phyloP scores from a whole-genome alignment of 2,888 invertebrate species.

The Ennomos quercinarius region DNA sequence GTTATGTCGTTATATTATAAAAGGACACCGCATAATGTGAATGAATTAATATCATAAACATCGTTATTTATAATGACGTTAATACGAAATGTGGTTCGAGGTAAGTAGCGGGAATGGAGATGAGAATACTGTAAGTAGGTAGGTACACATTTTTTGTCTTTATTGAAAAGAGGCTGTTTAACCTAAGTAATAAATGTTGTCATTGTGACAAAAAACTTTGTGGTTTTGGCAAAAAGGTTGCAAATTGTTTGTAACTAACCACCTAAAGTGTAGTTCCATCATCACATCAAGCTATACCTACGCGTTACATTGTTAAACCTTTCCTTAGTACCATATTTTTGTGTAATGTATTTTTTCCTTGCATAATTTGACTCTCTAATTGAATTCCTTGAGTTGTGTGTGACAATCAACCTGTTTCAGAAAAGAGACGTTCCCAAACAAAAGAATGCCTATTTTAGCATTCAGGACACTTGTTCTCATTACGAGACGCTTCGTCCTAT shows the following conservation, averaged over 20 bases:
- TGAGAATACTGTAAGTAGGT: too few species aligned
- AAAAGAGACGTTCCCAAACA: constrained; percentile 39
- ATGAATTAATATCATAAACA: constrained; percentile 34
- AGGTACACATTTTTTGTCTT: too few species aligned
- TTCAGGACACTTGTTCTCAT: constrained; percentile 57
- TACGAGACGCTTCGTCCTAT: constrained; percentile 49
- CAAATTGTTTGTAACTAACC: too few species aligned
- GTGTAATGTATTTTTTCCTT: constrained; percentile 5
- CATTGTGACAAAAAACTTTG: too few species aligned
- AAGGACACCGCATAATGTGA: constrained; percentile 18
- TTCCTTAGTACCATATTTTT: constrained; percentile 1
- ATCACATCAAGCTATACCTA: too few species aligned
- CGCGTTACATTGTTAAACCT: too few species aligned
- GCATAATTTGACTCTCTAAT: constrained; percentile 28
- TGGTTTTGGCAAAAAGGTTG: too few species aligned
- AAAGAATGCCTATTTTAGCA: constrained; percentile 50
- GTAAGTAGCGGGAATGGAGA: too few species aligned
- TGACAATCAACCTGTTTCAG: constrained; percentile 40
- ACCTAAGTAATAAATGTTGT: too few species aligned
- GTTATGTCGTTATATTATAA: constrained; percentile 5
- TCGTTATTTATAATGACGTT: constrained; percentile 48
- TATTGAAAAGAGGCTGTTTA: too few species aligned
- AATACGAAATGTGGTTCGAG: too few species aligned
- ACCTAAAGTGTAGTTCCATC: too few species aligned
- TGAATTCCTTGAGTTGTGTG: constrained; percentile 37